Evolutionary conservation across 2,888 invertebrate genomes (phyloP), one percentile per base, ranked within the genome.

Genomic region (Ornithoptera priamus): DNA sequence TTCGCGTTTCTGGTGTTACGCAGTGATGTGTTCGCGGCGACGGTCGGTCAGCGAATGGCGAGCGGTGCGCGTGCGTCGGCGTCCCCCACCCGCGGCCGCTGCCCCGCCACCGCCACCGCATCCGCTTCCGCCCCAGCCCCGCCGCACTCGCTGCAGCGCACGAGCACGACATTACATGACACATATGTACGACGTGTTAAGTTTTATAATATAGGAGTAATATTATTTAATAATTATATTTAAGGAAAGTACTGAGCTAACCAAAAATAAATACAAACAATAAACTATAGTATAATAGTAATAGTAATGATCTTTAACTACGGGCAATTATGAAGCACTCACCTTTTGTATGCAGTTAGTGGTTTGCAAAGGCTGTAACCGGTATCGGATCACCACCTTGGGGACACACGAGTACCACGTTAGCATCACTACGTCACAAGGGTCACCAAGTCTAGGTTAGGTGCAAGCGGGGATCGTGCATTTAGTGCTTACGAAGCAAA

Each of bases 361-460:
- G 81, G 85, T 90, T 90, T 90, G 39, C 81, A 78, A 76, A 87
- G 65, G 88, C 86, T 78, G 84, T 87, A 61, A 78, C 81, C 78
- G 75, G 75, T 75, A 77, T 78, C 76, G 76, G 73, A 74, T 91
- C 92, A 92, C 92, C 92, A 92, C 91, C 92, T 92, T 89, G 80
- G 81, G 82, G 82, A 88, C 84, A 89, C 78, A 85, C 78, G 76
- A 84, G 70, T 56, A 69, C 62, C 39, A 56, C 50, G 69, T 73
- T 72, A 72, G 61, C 73, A 62, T 63, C 57, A 61, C 36, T 62
- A 39, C 20, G 66, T 30, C 20, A 2, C 64, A 56, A 50, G 15
- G 39, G 63, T 59, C 62, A 56, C 22, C 58, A 62, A 8, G 30
- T 18, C 20, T 67, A 63, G 39, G 67, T 70, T 74, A 73, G 72